Evolutionary conservation across 1,140 invertebrate genomes (phyloP).

Genomic region (Homarus americanus): DNA sequence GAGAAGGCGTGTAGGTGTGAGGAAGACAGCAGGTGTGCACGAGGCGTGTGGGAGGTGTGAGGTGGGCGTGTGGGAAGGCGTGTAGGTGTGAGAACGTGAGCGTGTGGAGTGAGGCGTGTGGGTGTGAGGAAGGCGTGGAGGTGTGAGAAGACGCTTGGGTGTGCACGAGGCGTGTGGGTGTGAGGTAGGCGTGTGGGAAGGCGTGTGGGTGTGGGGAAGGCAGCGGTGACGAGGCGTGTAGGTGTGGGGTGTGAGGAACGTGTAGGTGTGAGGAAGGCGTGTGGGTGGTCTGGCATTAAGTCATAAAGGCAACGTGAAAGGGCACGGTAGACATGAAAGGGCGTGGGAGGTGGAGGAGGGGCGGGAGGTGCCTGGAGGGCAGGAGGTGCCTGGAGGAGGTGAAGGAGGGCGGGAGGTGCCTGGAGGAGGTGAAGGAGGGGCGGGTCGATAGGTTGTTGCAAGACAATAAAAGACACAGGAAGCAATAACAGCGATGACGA

Average conservation of each 20-base stretch:
- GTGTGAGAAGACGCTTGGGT: too few species aligned
- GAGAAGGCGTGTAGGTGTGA: too few species aligned
- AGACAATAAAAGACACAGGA: not conserved
- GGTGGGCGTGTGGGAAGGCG: too few species aligned
- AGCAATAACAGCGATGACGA: not conserved
- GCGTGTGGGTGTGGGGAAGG: too few species aligned
- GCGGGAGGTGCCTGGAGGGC: too few species aligned
- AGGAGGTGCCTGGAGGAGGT: not conserved
- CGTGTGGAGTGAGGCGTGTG: too few species aligned
- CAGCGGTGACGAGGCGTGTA: not conserved
- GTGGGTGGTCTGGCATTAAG: too few species aligned
- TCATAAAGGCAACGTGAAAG: not conserved
- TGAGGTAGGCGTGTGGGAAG: not conserved
- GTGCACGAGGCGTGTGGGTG: not conserved
- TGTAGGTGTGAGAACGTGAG: too few species aligned
- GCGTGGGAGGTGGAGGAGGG: not conserved
- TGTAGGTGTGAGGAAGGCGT: not conserved
- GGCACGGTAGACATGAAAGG: not conserved
- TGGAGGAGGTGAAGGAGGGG: not conserved
- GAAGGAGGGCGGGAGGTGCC: not conserved
- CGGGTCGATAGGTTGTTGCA: constrained; percentile 7
- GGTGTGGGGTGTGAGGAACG: not conserved
- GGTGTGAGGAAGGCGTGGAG: not conserved
- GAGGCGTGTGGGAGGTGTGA: too few species aligned
- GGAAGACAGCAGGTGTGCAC: too few species aligned